Evolutionary conservation across 1,140 invertebrate genomes (phyloP).

Genomic region (Chymomyza costata): DNA sequence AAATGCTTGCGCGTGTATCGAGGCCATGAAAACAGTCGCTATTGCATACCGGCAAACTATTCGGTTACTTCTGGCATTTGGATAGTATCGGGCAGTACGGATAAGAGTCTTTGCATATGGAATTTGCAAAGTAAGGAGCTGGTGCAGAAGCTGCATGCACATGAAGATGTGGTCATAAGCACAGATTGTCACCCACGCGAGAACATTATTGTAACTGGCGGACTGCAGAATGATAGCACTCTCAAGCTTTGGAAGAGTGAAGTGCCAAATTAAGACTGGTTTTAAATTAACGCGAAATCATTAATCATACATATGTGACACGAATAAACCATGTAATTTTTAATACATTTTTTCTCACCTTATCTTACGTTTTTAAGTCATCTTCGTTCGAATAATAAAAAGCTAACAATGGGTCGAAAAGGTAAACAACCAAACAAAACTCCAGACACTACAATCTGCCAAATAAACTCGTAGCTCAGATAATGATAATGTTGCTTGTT

Average conservation of each 20-base stretch:
- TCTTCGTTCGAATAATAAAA: slow-evolving; percentile 1
- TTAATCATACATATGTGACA: too few species aligned
- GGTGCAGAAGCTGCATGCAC: slow-evolving; percentile 35
- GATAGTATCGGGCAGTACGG: slow-evolving; percentile 55
- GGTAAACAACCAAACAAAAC: too few species aligned
- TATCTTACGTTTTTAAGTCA: slow-evolving; percentile 2
- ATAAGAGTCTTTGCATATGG: slow-evolving; percentile 40
- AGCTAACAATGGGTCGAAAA: too few species aligned
- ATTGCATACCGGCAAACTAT: slow-evolving; percentile 46
- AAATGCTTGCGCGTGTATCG: slow-evolving; percentile 48
- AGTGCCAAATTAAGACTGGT: too few species aligned
- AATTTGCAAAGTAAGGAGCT: slow-evolving; percentile 44
- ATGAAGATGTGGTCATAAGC: slow-evolving; percentile 25
- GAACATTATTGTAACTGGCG: slow-evolving; percentile 42
- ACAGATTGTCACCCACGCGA: slow-evolving; percentile 48
- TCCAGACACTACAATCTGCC: too few species aligned
- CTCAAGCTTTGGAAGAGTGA: slow-evolving; percentile 43
- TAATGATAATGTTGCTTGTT: not conserved
- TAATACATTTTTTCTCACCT: too few species aligned
- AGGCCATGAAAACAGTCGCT: slow-evolving; percentile 38
- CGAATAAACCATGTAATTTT: too few species aligned
- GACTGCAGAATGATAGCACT: slow-evolving; percentile 7
- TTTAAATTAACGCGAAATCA: too few species aligned
- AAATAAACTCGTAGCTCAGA: too few species aligned
- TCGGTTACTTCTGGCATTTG: slow-evolving; percentile 49